Conservation (phyloP, 2,888 invertebrate genomes). For the Philonicus albiceps region DNA sequence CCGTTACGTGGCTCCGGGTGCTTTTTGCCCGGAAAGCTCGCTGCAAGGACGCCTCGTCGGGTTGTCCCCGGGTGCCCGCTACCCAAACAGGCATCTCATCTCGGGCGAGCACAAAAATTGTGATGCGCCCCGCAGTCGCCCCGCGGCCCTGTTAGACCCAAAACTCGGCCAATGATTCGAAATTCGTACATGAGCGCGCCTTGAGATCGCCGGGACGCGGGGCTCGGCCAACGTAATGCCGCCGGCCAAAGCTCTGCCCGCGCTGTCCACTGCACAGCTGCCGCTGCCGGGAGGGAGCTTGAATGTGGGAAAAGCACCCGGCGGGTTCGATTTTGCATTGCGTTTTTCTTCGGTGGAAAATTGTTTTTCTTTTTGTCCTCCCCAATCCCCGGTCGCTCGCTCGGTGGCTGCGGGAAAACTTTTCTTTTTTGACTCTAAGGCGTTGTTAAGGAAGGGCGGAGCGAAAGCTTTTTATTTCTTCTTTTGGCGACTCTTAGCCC, state of each 20-base stretch:
- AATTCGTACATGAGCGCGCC: conserved; percentile 13
- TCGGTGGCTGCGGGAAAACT: background rate
- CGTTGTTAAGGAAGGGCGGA: conserved; percentile 26
- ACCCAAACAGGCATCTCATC: conserved; percentile 32
- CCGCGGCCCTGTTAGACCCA: background rate
- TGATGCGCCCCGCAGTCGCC: background rate
- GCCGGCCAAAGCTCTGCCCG: background rate
- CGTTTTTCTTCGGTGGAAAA: conserved; percentile 8
- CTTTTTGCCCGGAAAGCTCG: background rate
- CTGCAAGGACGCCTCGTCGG: background rate
- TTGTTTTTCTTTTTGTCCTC: background rate
- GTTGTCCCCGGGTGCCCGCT: background rate
- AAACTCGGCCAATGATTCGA: conserved; percentile 23
- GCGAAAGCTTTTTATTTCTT: conserved; percentile 24
- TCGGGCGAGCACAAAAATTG: background rate
- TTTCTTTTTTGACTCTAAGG: conserved; percentile 16
- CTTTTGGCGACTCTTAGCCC: background rate
- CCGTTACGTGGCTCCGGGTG: background rate
- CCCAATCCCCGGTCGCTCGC: background rate
- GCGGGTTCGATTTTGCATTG: background rate
- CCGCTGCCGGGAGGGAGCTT: background rate
- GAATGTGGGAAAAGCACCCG: conserved; percentile 29
- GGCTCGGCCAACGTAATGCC: background rate
- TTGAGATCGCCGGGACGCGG: background rate
- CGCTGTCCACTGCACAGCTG: background rate